These are phyloP conservation scores for Leucozona laternaria DNA, from an alignment of 2,888 invertebrate species.

Conservation along the genomic window DNA sequence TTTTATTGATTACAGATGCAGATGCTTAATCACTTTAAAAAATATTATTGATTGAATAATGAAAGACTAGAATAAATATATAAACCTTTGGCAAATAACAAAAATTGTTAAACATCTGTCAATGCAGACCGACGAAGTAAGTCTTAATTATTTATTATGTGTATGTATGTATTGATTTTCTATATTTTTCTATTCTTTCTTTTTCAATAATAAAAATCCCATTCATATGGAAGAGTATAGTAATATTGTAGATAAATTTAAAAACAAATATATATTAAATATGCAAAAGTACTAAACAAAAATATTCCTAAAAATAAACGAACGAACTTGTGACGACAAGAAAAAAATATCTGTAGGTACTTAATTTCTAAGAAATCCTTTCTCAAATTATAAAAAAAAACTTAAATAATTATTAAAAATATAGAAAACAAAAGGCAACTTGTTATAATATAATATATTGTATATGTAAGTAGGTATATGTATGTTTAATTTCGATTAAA, in stretches of 20 bases:
- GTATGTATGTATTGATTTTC: conserved; percentile 2
- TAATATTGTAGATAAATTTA: conserved; percentile 40
- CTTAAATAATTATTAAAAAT: conserved; percentile 4
- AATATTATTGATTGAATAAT: background rate
- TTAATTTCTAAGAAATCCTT: conserved; percentile 27
- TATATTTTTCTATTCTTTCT: conserved; percentile 8
- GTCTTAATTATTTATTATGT: background rate
- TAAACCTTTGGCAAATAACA: background rate
- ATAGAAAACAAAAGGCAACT: conserved; percentile 11
- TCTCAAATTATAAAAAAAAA: conserved; percentile 13
- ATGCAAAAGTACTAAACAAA: conserved; percentile 16
- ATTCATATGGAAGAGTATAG: background rate
- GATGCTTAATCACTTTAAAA: too few species aligned
- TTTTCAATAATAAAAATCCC: background rate
- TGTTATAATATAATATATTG: conserved; percentile 8
- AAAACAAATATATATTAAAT: background rate
- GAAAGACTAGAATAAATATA: background rate
- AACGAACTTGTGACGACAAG: conserved; percentile 31
- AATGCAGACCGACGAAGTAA: background rate
- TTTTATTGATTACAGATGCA: background rate
- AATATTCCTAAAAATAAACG: conserved; percentile 24
- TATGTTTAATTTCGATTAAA: conserved; percentile 37
- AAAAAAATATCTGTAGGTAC: conserved; percentile 4
- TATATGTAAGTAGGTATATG: background rate
- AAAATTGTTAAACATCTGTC: background rate